These are phyloP conservation scores for Zosterops japonicus DNA, from an alignment of 2,113 vertebrate species.

Conservation along the genomic window DNA sequence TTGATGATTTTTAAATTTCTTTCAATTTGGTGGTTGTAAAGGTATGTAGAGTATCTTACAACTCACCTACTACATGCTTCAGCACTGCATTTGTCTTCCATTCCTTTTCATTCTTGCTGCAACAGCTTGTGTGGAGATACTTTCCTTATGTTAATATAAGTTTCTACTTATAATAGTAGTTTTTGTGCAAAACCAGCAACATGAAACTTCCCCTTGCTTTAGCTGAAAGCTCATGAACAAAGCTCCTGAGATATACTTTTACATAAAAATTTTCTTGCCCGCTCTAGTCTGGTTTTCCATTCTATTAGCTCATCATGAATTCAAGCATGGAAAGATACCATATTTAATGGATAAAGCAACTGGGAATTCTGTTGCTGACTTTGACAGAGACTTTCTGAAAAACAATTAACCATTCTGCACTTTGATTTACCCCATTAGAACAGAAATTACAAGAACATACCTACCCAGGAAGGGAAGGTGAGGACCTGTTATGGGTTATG, in stretches of 20 bases:
- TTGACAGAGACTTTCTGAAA: neutral
- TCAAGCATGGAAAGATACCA: neutral
- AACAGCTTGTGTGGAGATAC: neutral
- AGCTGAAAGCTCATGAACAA: neutral
- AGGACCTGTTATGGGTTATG: neutral
- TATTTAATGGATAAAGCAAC: neutral
- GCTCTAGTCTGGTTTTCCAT: neutral
- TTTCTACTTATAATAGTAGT: neutral
- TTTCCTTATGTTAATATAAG: neutral
- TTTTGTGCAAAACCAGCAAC: conserved; percentile 4
- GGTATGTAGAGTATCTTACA: neutral
- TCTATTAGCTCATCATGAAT: neutral
- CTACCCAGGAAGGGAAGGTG: neutral
- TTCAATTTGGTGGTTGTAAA: neutral
- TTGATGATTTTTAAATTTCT: neutral
- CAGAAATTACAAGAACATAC: neutral
- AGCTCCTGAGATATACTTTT: neutral
- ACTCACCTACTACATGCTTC: neutral
- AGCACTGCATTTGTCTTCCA: neutral
- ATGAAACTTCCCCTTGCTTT: neutral
- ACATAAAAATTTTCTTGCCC: neutral
- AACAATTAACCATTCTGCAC: neutral
- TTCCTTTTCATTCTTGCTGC: neutral
- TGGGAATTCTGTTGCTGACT: neutral
- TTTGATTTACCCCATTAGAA: neutral